Percentiles rank a stretch among this genome's conserved stretches.
Evolutionary conservation across 2,888 invertebrate species (phyloP).

Genomic region (Sinotaia quadrata): DNA sequence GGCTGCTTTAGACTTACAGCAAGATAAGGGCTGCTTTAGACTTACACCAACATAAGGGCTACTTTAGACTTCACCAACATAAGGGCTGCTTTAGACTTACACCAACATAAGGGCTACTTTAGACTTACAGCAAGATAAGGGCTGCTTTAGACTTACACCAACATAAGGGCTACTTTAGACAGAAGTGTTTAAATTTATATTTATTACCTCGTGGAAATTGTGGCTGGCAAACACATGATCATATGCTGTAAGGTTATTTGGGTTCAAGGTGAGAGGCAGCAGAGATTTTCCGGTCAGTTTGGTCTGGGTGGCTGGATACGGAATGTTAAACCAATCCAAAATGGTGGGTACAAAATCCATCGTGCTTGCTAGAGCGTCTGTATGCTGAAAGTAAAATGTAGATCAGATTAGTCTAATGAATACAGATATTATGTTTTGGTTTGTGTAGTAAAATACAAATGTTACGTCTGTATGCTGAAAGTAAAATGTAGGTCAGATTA

Average conservation of each 20-base stretch:
- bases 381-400: slow-evolving; percentile 72
- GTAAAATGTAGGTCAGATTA: too few relatives aligned
- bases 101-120: background rate
- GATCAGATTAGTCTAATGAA: too few relatives aligned
- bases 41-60: too few relatives aligned
- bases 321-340: slow-evolving; percentile 84
- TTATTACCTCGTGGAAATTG: slow-evolving; percentile 83
- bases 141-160: background rate
- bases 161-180: background rate
- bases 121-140: background rate
- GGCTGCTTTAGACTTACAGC: too few relatives aligned
- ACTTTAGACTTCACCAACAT: too few relatives aligned
- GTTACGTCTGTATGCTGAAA: slow-evolving; percentile 76
- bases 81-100: too few relatives aligned
- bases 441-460: too few relatives aligned
- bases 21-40: too few relatives aligned
- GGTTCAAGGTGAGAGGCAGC: slow-evolving; percentile 78
- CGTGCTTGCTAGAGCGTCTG: slow-evolving; percentile 82
- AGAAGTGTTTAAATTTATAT: background rate
- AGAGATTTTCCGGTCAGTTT: slow-evolving; percentile 81
- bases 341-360: slow-evolving; percentile 88
- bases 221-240: slow-evolving; percentile 82
- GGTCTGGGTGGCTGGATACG: slow-evolving; percentile 39
- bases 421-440: too few relatives aligned
- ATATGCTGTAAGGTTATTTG: slow-evolving; percentile 68